These are phyloP conservation scores for Sparus aurata DNA, from an alignment of 2,797 vertebrate species.

Conservation along the genomic window DNA sequence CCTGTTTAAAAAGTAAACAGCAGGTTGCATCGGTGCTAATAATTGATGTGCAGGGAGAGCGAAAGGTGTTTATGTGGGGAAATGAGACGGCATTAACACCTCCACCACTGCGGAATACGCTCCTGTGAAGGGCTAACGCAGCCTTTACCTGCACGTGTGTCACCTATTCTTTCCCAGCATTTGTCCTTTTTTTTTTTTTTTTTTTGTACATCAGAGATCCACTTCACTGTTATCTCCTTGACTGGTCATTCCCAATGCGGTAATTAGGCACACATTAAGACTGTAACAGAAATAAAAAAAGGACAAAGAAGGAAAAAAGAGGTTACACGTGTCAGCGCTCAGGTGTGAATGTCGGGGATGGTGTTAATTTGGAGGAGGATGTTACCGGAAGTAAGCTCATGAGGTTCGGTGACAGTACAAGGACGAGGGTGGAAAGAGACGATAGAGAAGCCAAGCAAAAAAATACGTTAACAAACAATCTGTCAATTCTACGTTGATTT, in stretches of 20 bases:
- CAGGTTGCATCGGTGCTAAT: slow-evolving; percentile 85
- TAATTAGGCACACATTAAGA: slow-evolving; percentile 45
- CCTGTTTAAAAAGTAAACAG: slow-evolving; percentile 95
- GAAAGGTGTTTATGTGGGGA: slow-evolving; percentile 84
- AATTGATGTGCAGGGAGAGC: slow-evolving; percentile 82
- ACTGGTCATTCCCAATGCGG: slow-evolving; percentile 28
- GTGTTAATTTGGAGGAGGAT: slow-evolving; percentile 61
- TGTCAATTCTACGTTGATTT: no score
- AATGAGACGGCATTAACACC: slow-evolving; percentile 84
- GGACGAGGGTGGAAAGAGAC: background rate
- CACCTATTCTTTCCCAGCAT: background rate
- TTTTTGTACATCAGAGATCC: slow-evolving; percentile 8
- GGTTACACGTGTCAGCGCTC: slow-evolving; percentile 39
- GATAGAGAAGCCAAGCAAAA: no score
- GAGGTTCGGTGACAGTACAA: slow-evolving; percentile 6
- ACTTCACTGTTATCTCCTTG: slow-evolving; percentile 6
- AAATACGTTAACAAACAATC: no score
- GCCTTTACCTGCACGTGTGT: slow-evolving; percentile 34
- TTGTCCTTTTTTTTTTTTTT: background rate
- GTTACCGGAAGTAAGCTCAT: slow-evolving; percentile 31
- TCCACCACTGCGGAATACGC: slow-evolving; percentile 73
- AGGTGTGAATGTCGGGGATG: slow-evolving; percentile 55
- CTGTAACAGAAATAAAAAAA: background rate
- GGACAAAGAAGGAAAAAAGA: slow-evolving; percentile 1
- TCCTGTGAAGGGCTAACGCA: slow-evolving; percentile 35